A percentile compares a stretch with the other conserved stretches of the same genome.
Conservation (phyloP, 2,113 vertebrate species). For the Antigone vipio region DNA sequence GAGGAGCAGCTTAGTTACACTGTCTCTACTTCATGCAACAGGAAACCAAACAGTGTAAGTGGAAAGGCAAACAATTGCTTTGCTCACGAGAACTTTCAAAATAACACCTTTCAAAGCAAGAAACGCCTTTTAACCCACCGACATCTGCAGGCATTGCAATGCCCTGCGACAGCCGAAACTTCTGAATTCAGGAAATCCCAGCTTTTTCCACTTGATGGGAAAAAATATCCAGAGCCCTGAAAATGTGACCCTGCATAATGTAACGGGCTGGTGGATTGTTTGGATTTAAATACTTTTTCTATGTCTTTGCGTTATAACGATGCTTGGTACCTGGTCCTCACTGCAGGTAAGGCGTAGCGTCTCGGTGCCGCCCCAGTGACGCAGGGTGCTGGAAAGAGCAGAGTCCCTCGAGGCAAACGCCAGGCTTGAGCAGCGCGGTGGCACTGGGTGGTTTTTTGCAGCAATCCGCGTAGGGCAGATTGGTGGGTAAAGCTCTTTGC, state of each 20-base stretch:
- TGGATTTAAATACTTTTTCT: background rate
- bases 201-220: background rate
- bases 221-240: background rate
- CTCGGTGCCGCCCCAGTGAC: background rate
- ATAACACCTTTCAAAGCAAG: slow-evolving; percentile 45
- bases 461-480: background rate
- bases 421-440: background rate
- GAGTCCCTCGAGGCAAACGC: rapidly evolving
- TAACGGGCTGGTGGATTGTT: background rate
- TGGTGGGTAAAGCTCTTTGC: background rate
- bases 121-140: slow-evolving; percentile 32
- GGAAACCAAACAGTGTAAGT: slow-evolving; percentile 66
- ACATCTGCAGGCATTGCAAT: background rate
- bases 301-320: background rate
- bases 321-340: background rate
- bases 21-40: slow-evolving; percentile 35
- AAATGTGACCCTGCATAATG: background rate
- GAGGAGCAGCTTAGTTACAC: slow-evolving; percentile 61
- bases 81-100: slow-evolving; percentile 62
- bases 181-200: background rate
- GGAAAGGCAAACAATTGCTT: slow-evolving; percentile 66
- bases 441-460: background rate
- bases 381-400: background rate
- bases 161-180: background rate
- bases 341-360: no score